Percentiles rank a stretch among this genome's conserved stretches.
Conservation (phyloP, 2,797 vertebrate genomes). For the Naso thynnoides region DNA sequence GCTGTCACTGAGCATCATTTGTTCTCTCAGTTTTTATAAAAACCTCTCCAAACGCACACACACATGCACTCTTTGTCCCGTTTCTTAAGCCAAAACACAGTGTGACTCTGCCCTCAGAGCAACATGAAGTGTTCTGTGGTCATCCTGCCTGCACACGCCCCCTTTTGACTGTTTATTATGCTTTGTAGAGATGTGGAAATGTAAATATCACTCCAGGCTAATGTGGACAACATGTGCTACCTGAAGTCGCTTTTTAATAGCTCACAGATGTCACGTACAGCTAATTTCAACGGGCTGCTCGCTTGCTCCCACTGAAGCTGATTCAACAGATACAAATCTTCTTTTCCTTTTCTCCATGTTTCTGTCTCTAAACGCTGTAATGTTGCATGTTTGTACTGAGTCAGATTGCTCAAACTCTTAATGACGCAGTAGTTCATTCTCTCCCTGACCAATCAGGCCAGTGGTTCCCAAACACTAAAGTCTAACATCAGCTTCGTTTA, state of each 20-base stretch:
- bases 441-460: conserved; percentile 79
- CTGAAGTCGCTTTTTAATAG: conserved; percentile 90
- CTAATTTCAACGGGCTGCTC: conserved; percentile 61
- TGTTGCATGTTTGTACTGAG: conserved; percentile 81
- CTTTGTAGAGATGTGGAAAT: conserved; percentile 92
- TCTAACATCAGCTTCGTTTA: too few relatives aligned
- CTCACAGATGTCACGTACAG: conserved; percentile 88
- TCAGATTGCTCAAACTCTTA: conserved; percentile 51
- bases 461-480: conserved; percentile 83
- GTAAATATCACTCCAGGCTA: conserved; percentile 88
- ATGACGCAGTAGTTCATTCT: conserved; percentile 72
- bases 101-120: conserved; percentile 29
- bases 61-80: conserved; percentile 42
- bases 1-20: conserved; percentile 10
- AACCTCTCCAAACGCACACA: conserved; percentile 10
- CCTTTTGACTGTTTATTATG: conserved; percentile 90
- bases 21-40: conserved; percentile 14
- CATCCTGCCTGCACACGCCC: conserved; percentile 57
- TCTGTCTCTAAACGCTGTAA: conserved; percentile 76
- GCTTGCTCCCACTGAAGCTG: conserved; percentile 59
- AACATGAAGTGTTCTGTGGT: conserved; percentile 32
- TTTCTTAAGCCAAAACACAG: conserved; percentile 14
- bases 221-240: conserved; percentile 94
- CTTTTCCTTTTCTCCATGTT: not conserved
- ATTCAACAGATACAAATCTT: conserved; percentile 39